Evolutionary conservation across 2,113 vertebrate species (phyloP).

Genomic region (Anguilla rostrata): DNA sequence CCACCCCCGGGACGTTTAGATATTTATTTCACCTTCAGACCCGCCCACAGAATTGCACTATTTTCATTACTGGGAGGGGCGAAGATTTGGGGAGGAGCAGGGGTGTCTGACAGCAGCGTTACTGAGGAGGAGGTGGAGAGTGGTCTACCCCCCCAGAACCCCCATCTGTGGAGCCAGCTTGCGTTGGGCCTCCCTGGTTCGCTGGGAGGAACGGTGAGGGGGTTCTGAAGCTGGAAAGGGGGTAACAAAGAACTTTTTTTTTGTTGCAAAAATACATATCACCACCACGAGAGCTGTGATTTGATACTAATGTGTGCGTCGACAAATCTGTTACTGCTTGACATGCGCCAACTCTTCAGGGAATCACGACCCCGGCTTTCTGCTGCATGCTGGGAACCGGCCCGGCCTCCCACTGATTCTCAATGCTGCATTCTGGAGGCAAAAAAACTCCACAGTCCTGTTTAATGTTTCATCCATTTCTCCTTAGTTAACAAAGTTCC

Average conservation of each 20-base stretch:
- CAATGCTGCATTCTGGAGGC: background rate
- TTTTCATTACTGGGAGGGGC: background rate
- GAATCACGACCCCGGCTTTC: background rate
- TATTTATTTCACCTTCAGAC: constrained; percentile 1
- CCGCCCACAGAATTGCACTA: constrained; percentile 15
- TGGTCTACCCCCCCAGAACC: background rate
- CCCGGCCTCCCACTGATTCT: background rate
- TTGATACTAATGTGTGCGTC: background rate
- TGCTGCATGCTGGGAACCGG: background rate
- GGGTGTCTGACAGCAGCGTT: background rate
- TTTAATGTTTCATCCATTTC: constrained; percentile 21
- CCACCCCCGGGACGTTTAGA: background rate
- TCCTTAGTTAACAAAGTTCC: background rate
- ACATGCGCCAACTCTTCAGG: background rate
- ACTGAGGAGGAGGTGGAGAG: background rate
- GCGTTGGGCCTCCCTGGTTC: background rate
- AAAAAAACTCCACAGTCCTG: background rate
- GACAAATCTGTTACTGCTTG: background rate
- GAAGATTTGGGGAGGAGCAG: background rate
- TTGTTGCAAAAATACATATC: background rate
- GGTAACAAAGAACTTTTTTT: background rate
- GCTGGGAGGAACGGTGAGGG: background rate
- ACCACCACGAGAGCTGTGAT: constrained; percentile 4
- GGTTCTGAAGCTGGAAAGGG: background rate
- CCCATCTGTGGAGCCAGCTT: background rate